phyloP scores from a whole-genome alignment of 2,113 vertebrate species.

The Haplotaxodon microlepis region DNA sequence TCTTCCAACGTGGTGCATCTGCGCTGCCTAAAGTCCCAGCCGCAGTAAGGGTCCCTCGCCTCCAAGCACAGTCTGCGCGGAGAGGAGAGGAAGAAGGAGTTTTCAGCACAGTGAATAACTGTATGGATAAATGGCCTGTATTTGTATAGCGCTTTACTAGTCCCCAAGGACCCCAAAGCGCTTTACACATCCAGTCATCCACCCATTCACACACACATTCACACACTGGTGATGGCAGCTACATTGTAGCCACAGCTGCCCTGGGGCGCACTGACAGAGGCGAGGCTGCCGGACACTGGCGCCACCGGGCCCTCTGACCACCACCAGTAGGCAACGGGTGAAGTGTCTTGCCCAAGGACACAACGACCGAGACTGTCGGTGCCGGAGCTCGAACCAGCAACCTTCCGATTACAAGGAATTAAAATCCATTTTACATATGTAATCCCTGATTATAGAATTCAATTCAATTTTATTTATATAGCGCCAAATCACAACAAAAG shows the following conservation, averaged over 20 bases:
- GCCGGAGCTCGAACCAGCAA: background rate
- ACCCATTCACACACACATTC: background rate
- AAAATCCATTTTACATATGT: background rate
- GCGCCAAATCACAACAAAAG: too few relatives aligned
- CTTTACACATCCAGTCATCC: background rate
- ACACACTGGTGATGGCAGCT: background rate
- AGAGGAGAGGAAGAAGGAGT: background rate
- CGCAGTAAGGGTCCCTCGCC: constrained; percentile 93
- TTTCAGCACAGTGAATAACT: background rate
- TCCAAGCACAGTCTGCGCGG: constrained; percentile 83
- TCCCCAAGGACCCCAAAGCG: accelerated
- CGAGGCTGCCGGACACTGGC: background rate
- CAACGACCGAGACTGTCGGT: accelerated
- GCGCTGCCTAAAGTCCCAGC: constrained; percentile 91
- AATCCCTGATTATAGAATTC: background rate
- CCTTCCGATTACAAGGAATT: background rate
- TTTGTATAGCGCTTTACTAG: background rate
- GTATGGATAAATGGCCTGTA: background rate
- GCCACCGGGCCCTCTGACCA: background rate
- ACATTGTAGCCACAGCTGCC: accelerated
- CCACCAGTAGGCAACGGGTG: background rate
- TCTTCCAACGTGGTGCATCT: constrained; percentile 93
- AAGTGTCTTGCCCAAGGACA: background rate
- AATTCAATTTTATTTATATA: too few relatives aligned
- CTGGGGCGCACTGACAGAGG: background rate